Evolutionary conservation across 2,888 invertebrate species (phyloP).

Genomic region (Ametastegia equiseti): DNA sequence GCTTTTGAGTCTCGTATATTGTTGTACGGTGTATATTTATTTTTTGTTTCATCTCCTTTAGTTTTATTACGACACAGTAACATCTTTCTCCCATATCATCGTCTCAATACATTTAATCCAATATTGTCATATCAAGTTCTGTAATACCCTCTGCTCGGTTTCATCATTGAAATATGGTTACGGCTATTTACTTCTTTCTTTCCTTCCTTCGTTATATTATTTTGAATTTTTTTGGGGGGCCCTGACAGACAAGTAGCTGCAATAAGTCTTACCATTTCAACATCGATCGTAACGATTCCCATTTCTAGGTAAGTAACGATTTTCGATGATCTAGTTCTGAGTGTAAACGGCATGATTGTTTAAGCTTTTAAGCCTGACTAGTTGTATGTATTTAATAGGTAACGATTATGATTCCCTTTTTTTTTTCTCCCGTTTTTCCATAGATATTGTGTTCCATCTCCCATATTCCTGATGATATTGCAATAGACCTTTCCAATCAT

Average conservation of each 20-base stretch:
- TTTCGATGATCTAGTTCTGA: slow-evolving; percentile 33
- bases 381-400: slow-evolving; percentile 14
- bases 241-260: slow-evolving; percentile 31
- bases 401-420: neutral
- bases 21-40: slow-evolving; percentile 5
- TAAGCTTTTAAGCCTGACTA: slow-evolving; percentile 7
- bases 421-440: neutral
- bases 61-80: slow-evolving; percentile 3
- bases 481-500: slow-evolving; percentile 34
- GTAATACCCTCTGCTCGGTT: neutral
- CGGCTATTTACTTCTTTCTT: slow-evolving; percentile 21
- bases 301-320: slow-evolving; percentile 9
- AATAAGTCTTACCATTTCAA: slow-evolving; percentile 30
- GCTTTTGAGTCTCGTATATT: neutral
- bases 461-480: neutral
- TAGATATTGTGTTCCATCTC: neutral
- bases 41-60: slow-evolving; percentile 21
- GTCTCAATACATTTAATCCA: neutral
- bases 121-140: slow-evolving; percentile 12
- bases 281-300: slow-evolving; percentile 28
- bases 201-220: neutral
- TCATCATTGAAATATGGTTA: slow-evolving; percentile 19
- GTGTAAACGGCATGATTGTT: slow-evolving; percentile 8
- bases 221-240: slow-evolving; percentile 8
- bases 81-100: neutral